These are phyloP conservation scores for Meghimatium bilineatum DNA, from an alignment of 2,888 invertebrate genomes.

Conservation along the genomic window DNA sequence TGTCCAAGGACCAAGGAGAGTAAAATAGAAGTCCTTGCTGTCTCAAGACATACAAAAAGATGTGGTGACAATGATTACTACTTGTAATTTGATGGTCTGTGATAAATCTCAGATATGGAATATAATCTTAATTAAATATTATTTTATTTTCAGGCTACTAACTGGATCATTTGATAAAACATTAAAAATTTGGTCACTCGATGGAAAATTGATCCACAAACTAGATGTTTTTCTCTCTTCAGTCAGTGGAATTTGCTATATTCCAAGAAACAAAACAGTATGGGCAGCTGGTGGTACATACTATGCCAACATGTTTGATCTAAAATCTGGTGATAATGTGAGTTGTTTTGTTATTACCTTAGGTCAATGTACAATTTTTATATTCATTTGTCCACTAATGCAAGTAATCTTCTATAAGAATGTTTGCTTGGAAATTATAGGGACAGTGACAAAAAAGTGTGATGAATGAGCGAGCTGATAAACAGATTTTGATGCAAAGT, in stretches of 20 bases:
- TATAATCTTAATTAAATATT: too few species aligned
- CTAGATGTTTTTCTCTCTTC: slow-evolving; percentile 73
- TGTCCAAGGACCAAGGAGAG: too few species aligned
- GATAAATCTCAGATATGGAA: too few species aligned
- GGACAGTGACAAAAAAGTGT: too few species aligned
- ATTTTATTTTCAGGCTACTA: slow-evolving; percentile 67
- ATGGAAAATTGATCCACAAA: slow-evolving; percentile 75
- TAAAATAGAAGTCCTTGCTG: too few species aligned
- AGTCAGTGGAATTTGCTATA: slow-evolving; percentile 74
- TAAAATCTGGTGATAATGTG: slow-evolving; percentile 77
- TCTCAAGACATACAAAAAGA: too few species aligned
- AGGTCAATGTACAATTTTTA: background rate
- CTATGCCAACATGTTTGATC: slow-evolving; percentile 75
- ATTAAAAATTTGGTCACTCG: slow-evolving; percentile 76
- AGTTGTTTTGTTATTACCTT: slow-evolving; percentile 51
- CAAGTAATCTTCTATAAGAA: background rate
- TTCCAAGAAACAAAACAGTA: slow-evolving; percentile 75
- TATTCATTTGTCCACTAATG: background rate
- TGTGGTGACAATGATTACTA: too few species aligned
- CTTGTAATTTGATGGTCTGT: too few species aligned
- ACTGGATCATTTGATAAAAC: slow-evolving; percentile 77
- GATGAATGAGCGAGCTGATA: too few species aligned
- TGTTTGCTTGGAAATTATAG: too few species aligned
- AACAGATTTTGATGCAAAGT: too few species aligned
- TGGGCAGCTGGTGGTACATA: slow-evolving; percentile 76